These are phyloP conservation scores for Ascaphus truei DNA, from an alignment of 2,113 vertebrate species.

Conservation along the genomic window DNA sequence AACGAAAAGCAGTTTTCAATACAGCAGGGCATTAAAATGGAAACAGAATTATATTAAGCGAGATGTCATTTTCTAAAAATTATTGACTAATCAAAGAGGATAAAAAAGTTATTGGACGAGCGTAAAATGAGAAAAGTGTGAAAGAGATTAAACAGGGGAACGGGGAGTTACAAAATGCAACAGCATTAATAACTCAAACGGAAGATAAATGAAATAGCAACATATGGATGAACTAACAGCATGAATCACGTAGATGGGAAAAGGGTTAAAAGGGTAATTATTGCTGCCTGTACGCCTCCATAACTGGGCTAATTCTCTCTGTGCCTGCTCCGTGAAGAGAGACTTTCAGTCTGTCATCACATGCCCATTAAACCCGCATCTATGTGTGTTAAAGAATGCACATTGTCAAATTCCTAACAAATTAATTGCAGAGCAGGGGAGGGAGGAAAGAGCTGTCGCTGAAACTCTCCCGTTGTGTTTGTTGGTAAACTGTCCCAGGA, in stretches of 20 bases:
- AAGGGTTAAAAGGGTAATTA: not conserved
- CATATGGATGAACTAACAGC: no score
- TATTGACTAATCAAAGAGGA: no score
- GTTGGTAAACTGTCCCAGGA: conserved; percentile 30
- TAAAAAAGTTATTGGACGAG: no score
- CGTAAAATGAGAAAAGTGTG: no score
- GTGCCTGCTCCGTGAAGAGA: conserved; percentile 6
- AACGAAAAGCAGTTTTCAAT: no score
- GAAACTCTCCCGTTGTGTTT: conserved; percentile 12
- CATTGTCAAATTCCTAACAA: conserved; percentile 16
- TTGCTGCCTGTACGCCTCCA: not conserved
- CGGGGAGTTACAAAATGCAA: no score
- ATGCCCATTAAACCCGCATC: conserved; percentile 13
- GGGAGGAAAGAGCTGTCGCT: conserved; percentile 11
- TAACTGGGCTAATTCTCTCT: not conserved
- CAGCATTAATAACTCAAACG: no score
- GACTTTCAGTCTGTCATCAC: conserved; percentile 17
- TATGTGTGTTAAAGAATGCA: not conserved
- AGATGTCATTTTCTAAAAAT: no score
- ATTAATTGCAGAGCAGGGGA: conserved; percentile 10
- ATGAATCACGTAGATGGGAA: not conserved
- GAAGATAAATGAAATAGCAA: no score
- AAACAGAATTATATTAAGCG: no score
- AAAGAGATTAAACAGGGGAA: no score
- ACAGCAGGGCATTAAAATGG: no score